These are phyloP conservation scores for Montipora efflorescens DNA, from an alignment of 64 coral and sea anemone genomes.

Conservation along the genomic window DNA sequence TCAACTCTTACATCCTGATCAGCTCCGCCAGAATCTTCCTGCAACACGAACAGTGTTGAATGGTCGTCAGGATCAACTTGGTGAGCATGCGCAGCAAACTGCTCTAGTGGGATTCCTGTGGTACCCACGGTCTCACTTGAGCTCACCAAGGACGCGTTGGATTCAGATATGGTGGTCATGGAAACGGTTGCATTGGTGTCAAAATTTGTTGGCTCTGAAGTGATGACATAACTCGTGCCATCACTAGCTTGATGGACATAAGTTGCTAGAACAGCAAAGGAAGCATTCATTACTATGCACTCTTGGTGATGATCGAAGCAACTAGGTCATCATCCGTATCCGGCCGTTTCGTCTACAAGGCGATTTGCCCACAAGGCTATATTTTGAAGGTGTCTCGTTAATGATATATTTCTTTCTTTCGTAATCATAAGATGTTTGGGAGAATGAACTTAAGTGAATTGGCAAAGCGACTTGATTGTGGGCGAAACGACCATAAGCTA, in stretches of 20 bases:
- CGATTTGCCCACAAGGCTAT: no score
- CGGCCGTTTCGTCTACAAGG: no score
- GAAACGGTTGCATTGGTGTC: constrained; percentile 78
- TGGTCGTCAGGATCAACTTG: constrained; percentile 83
- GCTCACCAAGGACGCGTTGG: constrained; percentile 75
- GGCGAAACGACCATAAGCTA: no score
- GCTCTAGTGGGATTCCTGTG: constrained; percentile 76
- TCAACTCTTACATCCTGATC: constrained; percentile 56
- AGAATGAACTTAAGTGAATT: no score
- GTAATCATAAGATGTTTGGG: no score
- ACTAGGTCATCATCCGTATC: no score
- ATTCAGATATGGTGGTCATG: constrained; percentile 91
- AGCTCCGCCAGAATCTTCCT: constrained; percentile 76
- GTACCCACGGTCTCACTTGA: constrained; percentile 80
- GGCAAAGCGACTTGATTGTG: no score
- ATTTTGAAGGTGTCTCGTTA: no score
- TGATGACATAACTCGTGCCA: constrained; percentile 96
- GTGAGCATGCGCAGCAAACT: constrained; percentile 73
- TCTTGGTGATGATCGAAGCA: no score
- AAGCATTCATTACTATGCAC: neutral
- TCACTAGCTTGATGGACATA: constrained; percentile 95
- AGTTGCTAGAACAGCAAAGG: constrained; percentile 56
- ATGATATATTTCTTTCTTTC: no score
- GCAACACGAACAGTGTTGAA: constrained; percentile 80
- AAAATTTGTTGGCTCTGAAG: constrained; percentile 76